Percentiles rank a stretch among this genome's conserved stretches.
These are phyloP conservation scores for Serinus canaria DNA, from an alignment of 2,113 vertebrate genomes.

Conservation along the genomic window DNA sequence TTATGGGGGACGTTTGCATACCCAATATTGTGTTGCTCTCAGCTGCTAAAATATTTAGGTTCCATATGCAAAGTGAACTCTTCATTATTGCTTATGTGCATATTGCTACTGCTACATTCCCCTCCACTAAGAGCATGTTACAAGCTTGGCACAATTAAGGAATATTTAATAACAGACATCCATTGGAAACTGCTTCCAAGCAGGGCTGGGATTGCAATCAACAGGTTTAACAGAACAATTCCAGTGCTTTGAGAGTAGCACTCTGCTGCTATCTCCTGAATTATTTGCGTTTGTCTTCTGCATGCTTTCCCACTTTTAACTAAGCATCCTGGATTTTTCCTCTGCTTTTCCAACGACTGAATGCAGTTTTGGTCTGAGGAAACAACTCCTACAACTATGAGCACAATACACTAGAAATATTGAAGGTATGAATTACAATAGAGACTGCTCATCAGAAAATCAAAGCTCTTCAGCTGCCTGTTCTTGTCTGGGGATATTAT, in stretches of 20 bases:
- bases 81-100: neutral
- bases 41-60: conserved; percentile 42
- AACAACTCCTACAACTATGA: neutral
- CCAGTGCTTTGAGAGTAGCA: neutral
- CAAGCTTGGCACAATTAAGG: neutral
- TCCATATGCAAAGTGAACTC: neutral
- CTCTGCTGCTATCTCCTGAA: neutral
- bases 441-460: neutral
- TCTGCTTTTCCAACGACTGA: neutral
- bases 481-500: neutral
- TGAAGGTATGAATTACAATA: neutral
- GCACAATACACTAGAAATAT: neutral
- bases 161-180: neutral
- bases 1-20: neutral
- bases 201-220: neutral
- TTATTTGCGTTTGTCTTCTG: neutral
- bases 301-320: neutral
- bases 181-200: neutral
- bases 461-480: neutral
- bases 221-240: neutral
- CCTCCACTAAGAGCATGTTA: neutral
- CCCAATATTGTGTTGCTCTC: neutral
- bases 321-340: neutral
- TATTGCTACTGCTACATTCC: neutral
- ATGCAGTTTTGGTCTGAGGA: neutral